These are phyloP conservation scores for Dryocosmus kuriphilus DNA, from an alignment of 2,888 invertebrate genomes.

Conservation along the genomic window DNA sequence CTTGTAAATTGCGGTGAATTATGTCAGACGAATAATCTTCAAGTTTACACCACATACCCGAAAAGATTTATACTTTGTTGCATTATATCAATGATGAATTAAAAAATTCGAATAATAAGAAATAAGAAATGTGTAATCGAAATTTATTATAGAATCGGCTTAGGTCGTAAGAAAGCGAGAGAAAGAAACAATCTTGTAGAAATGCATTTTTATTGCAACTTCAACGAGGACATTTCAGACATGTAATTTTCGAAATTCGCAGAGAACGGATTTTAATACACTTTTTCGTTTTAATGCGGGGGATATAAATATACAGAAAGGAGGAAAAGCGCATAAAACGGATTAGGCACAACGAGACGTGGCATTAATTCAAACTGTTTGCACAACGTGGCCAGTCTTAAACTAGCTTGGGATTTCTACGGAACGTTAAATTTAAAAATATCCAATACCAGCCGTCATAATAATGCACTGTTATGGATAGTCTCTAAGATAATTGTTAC, in stretches of 20 bases:
- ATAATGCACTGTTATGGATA: neutral
- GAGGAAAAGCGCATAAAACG: conserved; percentile 63
- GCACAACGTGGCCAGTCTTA: conserved; percentile 45
- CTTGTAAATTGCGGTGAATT: conserved; percentile 21
- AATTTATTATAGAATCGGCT: neutral
- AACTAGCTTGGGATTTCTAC: conserved; percentile 20
- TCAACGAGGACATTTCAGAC: neutral
- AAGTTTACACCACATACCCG: conserved; percentile 22
- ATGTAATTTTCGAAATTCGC: neutral
- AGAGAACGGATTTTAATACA: neutral
- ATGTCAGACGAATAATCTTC: conserved; percentile 23
- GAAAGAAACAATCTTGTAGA: neutral
- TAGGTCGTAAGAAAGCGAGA: neutral
- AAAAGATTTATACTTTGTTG: neutral
- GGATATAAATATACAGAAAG: conserved; percentile 62
- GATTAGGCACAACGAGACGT: conserved; percentile 60
- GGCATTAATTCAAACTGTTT: conserved; percentile 66
- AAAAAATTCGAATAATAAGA: neutral
- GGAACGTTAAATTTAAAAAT: conserved; percentile 4
- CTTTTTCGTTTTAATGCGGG: neutral
- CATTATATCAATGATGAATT: neutral
- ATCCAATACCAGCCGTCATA: neutral
- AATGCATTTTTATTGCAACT: neutral
- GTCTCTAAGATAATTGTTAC: neutral
- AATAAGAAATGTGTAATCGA: neutral